Base-by-base conservation (phyloP, 2,113 vertebrate species). In the Oncorhynchus masou region DNA sequence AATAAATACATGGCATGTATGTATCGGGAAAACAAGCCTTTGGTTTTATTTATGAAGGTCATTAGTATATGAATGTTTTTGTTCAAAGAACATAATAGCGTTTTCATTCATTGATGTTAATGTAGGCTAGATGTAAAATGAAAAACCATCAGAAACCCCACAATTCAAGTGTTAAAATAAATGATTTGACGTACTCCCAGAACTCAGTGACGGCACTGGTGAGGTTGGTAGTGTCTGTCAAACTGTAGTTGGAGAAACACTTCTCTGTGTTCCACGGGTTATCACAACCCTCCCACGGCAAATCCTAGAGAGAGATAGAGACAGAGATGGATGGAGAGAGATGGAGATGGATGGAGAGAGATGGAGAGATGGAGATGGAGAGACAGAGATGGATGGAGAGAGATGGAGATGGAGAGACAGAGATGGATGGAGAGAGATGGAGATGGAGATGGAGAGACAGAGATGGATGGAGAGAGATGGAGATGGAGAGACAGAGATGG, bases 171-270 rank as follows among this genome's bases (percentile, higher is more conserved):
- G 7, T 66, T 22, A 4, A 13, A 66, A 5, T 3, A 15, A 6
- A 3, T 34, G 20, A 3, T 65, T 4, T 68, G 49, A 94, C 95
- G 12, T 91, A 97, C 96, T 97, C 96, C 96, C 96, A 97, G 88
- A 96, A 97, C 88, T 97, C 96, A 0, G 94, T 96, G 86, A 97
- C 96, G 0, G 95, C 93, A 0, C 96, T 96, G 87, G 94, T 96
- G 83, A 96, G 87, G 89, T 97, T 97, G 83, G 93, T 94, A 83
- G 95, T 97, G 86, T 97, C 95, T 0, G 76, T 84, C 86, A 97
- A 88, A 19, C 95, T 96, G 87, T 95, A 97, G 93, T 96, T 97
- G 83, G 91, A 96, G 77, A 97, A 97, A 76, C 96, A 97, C 74
- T 82, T 89, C 0, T 95, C 92, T 0, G 95, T 97, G 87, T 97